Percentiles rank a stretch among this genome's conserved stretches.
Evolutionary conservation across 2,113 vertebrate genomes (phyloP).

Genomic region (Athene cunicularia): DNA sequence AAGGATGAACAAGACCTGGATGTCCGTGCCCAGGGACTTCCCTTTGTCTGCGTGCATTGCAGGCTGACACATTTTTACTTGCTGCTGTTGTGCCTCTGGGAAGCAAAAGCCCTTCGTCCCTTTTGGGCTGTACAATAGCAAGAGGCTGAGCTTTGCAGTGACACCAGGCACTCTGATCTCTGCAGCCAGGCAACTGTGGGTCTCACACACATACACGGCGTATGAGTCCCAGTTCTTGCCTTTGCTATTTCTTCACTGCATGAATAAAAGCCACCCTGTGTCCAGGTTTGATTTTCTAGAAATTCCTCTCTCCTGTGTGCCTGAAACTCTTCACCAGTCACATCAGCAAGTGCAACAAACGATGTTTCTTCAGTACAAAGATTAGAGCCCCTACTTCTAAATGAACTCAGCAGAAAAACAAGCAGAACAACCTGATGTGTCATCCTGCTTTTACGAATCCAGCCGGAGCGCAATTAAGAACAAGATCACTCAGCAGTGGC

Average conservation of each 20-base stretch:
- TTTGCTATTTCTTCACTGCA: background rate
- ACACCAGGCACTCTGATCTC: background rate
- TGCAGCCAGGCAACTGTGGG: background rate
- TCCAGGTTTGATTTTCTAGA: background rate
- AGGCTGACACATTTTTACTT: background rate
- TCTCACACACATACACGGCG: background rate
- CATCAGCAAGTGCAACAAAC: background rate
- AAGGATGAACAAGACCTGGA: background rate
- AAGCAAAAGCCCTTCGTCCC: background rate
- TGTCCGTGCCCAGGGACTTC: background rate
- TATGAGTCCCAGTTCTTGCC: background rate
- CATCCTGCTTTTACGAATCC: background rate
- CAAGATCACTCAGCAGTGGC: conserved; percentile 6
- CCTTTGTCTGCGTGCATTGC: background rate
- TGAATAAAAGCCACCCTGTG: background rate
- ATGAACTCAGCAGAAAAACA: background rate
- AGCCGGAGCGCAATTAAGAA: background rate
- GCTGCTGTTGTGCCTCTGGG: background rate
- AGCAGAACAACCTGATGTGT: background rate
- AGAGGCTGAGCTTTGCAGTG: background rate
- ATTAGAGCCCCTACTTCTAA: background rate
- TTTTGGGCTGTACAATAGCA: background rate
- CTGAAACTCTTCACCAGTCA: background rate
- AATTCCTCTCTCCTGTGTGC: background rate
- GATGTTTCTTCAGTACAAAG: background rate